Base-by-base conservation (phyloP, 2,797 vertebrate genomes). In the Craterocephalus amniculus region DNA sequence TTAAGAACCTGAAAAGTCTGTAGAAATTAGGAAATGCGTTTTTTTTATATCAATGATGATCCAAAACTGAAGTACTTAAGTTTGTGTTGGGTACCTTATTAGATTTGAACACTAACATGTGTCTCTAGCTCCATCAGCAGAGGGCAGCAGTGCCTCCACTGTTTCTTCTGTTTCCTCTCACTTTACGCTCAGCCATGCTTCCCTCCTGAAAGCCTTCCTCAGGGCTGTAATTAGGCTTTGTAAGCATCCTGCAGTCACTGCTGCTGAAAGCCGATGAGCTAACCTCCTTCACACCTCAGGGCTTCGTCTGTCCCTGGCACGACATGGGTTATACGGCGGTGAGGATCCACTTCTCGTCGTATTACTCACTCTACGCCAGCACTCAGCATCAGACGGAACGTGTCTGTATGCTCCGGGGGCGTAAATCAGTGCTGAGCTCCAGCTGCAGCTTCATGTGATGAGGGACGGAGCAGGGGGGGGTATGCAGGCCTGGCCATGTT, bases 281-380 rank as follows among this genome's bases (percentile, higher is more conserved):
- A 78, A 60, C 55, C 58, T 59, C 34, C 9, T 1, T 31, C 52
- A 16, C 73, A 65, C 85, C 89, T 72, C 7, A 1, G 54, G 59
- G 72, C 66, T 63, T 43, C 6, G 80, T 74, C 84, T 32, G 63
- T 71, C 67, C 58, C 38, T 87, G 82, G 81, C 90, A 91, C 83
- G 79, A 40, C 64, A 91, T 56, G 20, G 84, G 82, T 90, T 87
- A 83, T 63, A 61, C 66, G 58, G 70, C 59, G 74, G 87, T 85
- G 84, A 81, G 86, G 65, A 75, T 20, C 49, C 12, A 10, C 56
- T 38, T 5, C 54, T 73, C 64, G 11, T 40, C 51, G 58, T 58
- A 58, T 93, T 83, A 90, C 83, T 89, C 89, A 89, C n/a, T 35
- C 20, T 0, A 0, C 59, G 58, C 48, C 38, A 14, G 32, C 60